Evolutionary conservation across 2,113 vertebrate species (phyloP), one percentile per base, ranked within the genome.

Genomic region (Megaleporinus macrocephalus): DNA sequence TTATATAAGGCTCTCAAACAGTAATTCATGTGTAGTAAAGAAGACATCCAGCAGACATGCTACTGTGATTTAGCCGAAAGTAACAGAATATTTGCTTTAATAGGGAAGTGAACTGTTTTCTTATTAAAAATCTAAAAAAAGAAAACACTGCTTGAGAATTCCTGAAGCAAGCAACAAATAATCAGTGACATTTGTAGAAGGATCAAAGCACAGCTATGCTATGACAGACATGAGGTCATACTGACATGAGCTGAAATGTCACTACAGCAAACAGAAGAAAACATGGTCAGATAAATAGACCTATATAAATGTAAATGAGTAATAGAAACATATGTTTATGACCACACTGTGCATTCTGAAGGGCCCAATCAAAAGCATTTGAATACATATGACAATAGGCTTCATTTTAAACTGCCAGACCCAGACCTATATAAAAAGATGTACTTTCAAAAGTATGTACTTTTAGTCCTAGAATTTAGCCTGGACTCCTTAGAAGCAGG

Each of bases 111-210:
- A 61, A 61, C 57, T 11, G 65, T 22, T 70, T 70, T 70, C 22
- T 22, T 44, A 69, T 66, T 26, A 33, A 66, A 78, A 57, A 53
- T 27, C 30, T 61, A 55, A 44, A 27, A 70, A 70, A 44, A 27
- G 59, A 70, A 5, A 0, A 0, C 30, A 62, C 24, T 47, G 15
- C 36, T 30, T 5, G 33, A 77, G 53, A 13, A 78, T 49, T 73
- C 29, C 68, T 77, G 66, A 66, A 69, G 33, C 29, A 72, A 33
- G 36, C 59, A 68, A 11, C 65, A 76, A 62, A 74, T 74, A 78
- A 73, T 74, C 74, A 62, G 69, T 81, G 83, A 85, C 75, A 78
- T 81, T 85, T 85, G 51, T 65, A 24, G 12, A 81, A 69, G n/a
- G 27, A 63, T 26, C 24, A 68, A 69, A 22, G 78, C 33, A 33